Conservation (phyloP, 30 jellyfish, hydroid and myxozoan genomes). For the Hydractinia symbiolongicarpus region DNA sequence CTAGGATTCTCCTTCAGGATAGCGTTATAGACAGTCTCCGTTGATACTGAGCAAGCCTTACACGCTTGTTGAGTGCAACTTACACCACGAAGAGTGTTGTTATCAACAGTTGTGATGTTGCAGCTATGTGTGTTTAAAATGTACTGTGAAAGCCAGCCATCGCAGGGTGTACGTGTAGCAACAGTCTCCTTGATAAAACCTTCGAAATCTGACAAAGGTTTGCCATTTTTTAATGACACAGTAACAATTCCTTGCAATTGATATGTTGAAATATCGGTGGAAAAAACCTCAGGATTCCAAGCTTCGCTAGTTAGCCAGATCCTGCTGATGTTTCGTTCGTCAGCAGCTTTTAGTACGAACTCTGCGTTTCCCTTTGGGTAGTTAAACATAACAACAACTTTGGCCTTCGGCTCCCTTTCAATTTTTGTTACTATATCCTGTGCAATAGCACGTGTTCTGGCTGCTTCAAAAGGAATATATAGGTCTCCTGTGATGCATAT, state of each 20-base stretch:
- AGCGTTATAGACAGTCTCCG: background rate
- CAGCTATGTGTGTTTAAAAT: conserved; percentile 34
- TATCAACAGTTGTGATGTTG: background rate
- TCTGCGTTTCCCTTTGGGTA: conserved; percentile 60
- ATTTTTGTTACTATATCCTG: conserved; percentile 32
- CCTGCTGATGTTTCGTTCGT: conserved; percentile 39
- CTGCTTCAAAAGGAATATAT: conserved; percentile 39
- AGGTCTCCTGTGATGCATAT: conserved; percentile 76
- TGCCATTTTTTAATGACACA: conserved; percentile 29
- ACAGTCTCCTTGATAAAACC: conserved; percentile 36
- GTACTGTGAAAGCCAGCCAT: conserved; percentile 63
- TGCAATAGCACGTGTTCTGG: background rate
- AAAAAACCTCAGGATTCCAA: conserved; percentile 49
- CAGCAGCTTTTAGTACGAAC: conserved; percentile 64
- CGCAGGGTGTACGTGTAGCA: conserved; percentile 33
- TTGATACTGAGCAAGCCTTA: conserved; percentile 5
- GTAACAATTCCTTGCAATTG: conserved; percentile 25
- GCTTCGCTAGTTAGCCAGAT: conserved; percentile 94
- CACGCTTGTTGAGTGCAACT: background rate
- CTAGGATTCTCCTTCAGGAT: conserved; percentile 10
- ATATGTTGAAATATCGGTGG: conserved; percentile 15
- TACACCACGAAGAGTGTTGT: background rate
- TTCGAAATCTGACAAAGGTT: conserved; percentile 36
- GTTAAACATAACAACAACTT: conserved; percentile 54
- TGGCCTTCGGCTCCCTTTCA: conserved; percentile 46